Conservation (phyloP, 2,113 vertebrate genomes). For the Hydrochoerus hydrochaeris region DNA sequence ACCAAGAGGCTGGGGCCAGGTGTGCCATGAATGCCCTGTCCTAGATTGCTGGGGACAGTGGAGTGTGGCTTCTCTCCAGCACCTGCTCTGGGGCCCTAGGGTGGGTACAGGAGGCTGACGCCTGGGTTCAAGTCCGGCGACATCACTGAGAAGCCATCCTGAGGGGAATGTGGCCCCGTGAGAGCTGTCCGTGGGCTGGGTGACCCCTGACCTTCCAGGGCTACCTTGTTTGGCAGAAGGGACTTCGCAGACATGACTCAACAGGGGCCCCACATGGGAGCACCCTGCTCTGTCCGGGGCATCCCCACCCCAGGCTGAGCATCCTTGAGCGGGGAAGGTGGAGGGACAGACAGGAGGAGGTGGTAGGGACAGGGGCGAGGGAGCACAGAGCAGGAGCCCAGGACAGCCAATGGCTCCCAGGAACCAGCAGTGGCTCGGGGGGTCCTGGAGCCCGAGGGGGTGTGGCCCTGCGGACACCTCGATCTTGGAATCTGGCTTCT, state of each 20-base stretch:
- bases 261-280: background rate
- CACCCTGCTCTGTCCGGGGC: background rate
- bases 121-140: rapidly evolving
- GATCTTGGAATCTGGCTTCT: background rate
- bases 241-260: background rate
- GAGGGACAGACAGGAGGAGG: background rate
- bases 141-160: rapidly evolving
- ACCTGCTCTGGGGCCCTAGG: rapidly evolving
- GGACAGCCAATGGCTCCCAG: rapidly evolving
- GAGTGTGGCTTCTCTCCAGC: background rate
- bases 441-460: background rate
- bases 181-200: background rate
- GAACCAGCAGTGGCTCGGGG: background rate
- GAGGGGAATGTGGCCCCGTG: too few relatives aligned
- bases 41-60: too few relatives aligned
- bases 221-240: background rate
- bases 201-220: background rate
- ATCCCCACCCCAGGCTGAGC: background rate
- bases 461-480: rapidly evolving
- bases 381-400: background rate
- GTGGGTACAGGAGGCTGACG: background rate
- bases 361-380: background rate
- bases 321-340: background rate
- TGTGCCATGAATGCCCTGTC: too few relatives aligned
- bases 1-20: background rate